These are phyloP conservation scores for Chrysoperla carnea DNA, from an alignment of 1,140 invertebrate genomes.

Conservation along the genomic window DNA sequence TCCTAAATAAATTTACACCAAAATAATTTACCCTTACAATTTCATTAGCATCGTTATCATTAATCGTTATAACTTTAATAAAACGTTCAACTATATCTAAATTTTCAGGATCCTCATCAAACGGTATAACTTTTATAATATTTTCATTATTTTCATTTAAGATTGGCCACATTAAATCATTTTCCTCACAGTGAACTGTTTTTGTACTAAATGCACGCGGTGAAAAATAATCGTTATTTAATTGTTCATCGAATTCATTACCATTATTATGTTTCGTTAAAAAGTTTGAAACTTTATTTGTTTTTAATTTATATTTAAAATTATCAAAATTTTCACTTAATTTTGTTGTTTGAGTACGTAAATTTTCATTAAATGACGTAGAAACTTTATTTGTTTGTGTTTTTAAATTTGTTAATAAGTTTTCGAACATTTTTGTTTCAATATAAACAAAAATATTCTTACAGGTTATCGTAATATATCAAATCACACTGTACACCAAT, in stretches of 20 bases:
- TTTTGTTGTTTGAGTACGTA: slow-evolving; percentile 20
- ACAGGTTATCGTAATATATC: slow-evolving; percentile 6
- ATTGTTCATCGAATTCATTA: slow-evolving; percentile 10
- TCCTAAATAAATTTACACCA: slow-evolving; percentile 10
- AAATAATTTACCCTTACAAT: slow-evolving; percentile 1
- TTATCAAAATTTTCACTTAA: slow-evolving; percentile 17
- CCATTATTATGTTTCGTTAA: slow-evolving; percentile 14
- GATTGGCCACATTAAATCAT: slow-evolving; percentile 15
- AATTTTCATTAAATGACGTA: slow-evolving; percentile 22
- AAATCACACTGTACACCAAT: no score
- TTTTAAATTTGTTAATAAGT: slow-evolving; percentile 24
- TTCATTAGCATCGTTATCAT: slow-evolving; percentile 20
- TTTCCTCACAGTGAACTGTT: slow-evolving; percentile 17
- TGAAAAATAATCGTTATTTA: slow-evolving; percentile 19
- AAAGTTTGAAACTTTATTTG: slow-evolving; percentile 17
- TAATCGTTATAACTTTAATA: slow-evolving; percentile 37
- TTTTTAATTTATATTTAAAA: slow-evolving; percentile 19
- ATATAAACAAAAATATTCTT: slow-evolving; percentile 6
- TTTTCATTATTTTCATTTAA: slow-evolving; percentile 25
- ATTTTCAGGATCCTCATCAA: slow-evolving; percentile 21
- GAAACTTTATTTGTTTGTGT: slow-evolving; percentile 25
- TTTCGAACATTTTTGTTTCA: slow-evolving; percentile 33
- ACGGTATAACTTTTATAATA: slow-evolving; percentile 18
- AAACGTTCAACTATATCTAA: slow-evolving; percentile 44
- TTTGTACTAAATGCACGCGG: slow-evolving; percentile 17